These are phyloP conservation scores for Eubucco bourcierii DNA, from an alignment of 2,113 vertebrate species.

Conservation along the genomic window DNA sequence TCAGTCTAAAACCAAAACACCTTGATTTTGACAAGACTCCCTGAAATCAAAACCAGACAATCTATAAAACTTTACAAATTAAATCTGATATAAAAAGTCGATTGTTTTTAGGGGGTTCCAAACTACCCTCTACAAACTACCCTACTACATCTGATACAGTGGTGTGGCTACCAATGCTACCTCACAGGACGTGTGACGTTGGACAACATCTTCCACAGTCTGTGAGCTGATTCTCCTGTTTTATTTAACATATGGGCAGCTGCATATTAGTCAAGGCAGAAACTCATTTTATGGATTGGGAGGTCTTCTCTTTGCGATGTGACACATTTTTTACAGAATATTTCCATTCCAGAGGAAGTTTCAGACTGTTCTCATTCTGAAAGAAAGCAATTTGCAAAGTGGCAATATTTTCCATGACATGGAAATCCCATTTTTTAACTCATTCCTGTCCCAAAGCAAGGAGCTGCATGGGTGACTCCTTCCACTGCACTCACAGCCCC, in stretches of 20 bases:
- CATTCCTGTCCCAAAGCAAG: background rate
- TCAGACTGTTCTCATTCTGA: slow-evolving; percentile 21
- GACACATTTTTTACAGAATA: slow-evolving; percentile 34
- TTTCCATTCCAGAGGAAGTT: slow-evolving; percentile 39
- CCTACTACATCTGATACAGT: background rate
- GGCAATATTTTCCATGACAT: slow-evolving; percentile 35
- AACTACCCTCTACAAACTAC: background rate
- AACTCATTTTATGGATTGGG: background rate
- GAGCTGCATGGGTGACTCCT: background rate
- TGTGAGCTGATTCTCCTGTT: background rate
- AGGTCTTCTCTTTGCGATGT: slow-evolving; percentile 27
- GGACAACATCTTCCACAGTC: background rate
- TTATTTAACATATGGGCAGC: slow-evolving; percentile 3
- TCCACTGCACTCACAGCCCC: background rate
- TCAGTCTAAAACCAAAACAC: slow-evolving; percentile 27
- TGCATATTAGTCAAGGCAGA: background rate
- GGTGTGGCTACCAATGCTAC: background rate
- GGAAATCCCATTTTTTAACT: slow-evolving; percentile 41
- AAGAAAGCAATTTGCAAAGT: background rate
- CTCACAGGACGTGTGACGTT: background rate
- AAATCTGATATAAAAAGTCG: background rate
- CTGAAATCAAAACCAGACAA: slow-evolving; percentile 23
- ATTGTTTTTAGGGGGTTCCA: background rate
- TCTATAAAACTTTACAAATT: background rate
- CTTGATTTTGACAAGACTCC: slow-evolving; percentile 24